phyloP scores from a whole-genome alignment of 1,140 invertebrate genomes.

The Camponotus pennsylvanicus region DNA sequence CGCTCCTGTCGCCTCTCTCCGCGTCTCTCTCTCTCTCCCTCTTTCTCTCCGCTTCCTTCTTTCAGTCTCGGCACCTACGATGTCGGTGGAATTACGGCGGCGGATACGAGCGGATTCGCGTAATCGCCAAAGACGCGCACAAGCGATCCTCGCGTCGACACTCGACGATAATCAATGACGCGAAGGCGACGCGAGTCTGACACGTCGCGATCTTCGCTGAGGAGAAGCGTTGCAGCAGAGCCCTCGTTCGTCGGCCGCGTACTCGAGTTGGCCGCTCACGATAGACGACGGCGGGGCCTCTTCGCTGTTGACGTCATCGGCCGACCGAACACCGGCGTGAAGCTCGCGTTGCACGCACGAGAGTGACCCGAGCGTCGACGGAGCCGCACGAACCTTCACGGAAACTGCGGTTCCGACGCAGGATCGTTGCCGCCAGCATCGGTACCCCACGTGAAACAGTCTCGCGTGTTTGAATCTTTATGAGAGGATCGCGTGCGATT shows the following conservation, averaged over 20 bases:
- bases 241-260: conserved; percentile 56
- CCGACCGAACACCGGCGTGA: conserved; percentile 79
- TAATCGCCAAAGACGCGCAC: conserved; percentile 11
- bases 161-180: background rate
- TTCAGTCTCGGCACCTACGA: conserved; percentile 47
- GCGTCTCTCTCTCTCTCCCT: background rate
- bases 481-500: background rate
- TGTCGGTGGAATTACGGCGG: background rate
- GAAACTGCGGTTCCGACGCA: conserved; percentile 21
- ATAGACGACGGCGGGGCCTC: conserved; percentile 65
- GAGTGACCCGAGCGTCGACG: conserved; percentile 63
- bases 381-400: conserved; percentile 70
- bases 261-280: conserved; percentile 59
- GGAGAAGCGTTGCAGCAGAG: conserved; percentile 56
- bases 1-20: conserved; percentile 26
- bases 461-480: background rate
- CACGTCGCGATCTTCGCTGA: background rate
- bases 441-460: background rate
- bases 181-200: conserved; percentile 14
- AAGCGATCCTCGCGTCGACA: background rate
- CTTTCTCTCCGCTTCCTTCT: background rate
- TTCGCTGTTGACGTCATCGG: conserved; percentile 77
- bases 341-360: conserved; percentile 74
- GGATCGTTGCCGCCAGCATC: background rate
- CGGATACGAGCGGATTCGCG: conserved; percentile 49